phyloP scores from a whole-genome alignment of 1,140 invertebrate genomes.

The Helicoverpa zea region DNA sequence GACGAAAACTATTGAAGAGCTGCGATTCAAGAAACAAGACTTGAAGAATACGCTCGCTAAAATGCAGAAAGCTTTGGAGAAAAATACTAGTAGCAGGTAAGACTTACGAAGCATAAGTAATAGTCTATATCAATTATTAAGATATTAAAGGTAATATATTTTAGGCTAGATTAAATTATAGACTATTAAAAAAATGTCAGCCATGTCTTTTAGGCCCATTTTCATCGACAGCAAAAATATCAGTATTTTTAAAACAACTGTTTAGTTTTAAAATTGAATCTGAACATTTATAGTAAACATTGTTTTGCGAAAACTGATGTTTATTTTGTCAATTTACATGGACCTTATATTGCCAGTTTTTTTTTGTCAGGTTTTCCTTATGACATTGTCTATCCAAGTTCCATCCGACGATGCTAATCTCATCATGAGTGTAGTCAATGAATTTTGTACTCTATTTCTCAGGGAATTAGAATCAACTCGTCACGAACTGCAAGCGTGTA shows the following conservation, averaged over 20 bases:
- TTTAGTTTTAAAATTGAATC: neutral
- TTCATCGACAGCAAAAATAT: too few species aligned
- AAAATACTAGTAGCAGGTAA: conserved; percentile 55
- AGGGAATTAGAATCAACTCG: conserved; percentile 68
- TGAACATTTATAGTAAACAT: too few species aligned
- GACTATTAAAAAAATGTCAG: neutral
- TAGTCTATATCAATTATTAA: too few species aligned
- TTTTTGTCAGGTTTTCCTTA: too few species aligned
- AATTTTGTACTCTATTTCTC: neutral
- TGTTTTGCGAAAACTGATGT: too few species aligned
- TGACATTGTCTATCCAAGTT: too few species aligned
- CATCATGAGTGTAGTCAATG: too few species aligned
- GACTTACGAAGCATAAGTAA: neutral
- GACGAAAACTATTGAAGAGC: conserved; percentile 72
- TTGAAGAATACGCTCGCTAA: conserved; percentile 70
- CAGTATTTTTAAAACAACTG: neutral
- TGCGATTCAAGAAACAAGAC: conserved; percentile 76
- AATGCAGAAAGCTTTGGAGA: conserved; percentile 74
- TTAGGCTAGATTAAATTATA: neutral
- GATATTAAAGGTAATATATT: neutral
- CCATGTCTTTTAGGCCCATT: neutral
- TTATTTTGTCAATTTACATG: too few species aligned
- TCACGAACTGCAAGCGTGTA: conserved; percentile 59
- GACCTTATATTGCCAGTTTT: too few species aligned
- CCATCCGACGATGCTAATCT: too few species aligned